Evolutionary conservation across 2,888 invertebrate genomes (phyloP).

Genomic region (Ypsolopha sequella): DNA sequence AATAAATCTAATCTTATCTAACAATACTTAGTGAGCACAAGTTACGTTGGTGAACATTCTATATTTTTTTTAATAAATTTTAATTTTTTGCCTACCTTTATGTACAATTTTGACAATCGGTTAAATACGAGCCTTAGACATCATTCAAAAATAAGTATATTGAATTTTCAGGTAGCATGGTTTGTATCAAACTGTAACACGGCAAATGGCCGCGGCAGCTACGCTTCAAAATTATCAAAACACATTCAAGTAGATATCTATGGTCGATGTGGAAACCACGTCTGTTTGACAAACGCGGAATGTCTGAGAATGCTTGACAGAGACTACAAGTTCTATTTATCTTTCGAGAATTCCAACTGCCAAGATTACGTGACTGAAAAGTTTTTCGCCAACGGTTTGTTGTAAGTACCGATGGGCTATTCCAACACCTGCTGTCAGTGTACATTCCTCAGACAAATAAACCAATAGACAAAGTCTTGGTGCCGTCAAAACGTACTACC

Average conservation of each 20-base stretch:
- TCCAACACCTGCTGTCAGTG: too few relatives aligned
- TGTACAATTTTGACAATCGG: too few relatives aligned
- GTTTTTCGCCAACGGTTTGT: slow-evolving; percentile 94
- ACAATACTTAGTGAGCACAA: too few relatives aligned
- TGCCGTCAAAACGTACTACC: too few relatives aligned
- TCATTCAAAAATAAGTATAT: too few relatives aligned
- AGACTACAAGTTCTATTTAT: slow-evolving; percentile 96
- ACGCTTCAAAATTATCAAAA: slow-evolving; percentile 87
- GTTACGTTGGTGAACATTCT: too few relatives aligned
- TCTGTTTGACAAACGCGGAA: slow-evolving; percentile 84
- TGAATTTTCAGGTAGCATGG: slow-evolving; percentile 83
- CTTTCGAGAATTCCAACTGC: slow-evolving; percentile 98
- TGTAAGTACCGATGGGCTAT: slow-evolving; percentile 74
- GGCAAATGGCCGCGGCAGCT: slow-evolving; percentile 88
- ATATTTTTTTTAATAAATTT: too few relatives aligned
- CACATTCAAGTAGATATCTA: slow-evolving; percentile 92
- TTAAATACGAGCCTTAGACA: too few relatives aligned
- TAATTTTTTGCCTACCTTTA: too few relatives aligned
- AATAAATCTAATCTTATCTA: too few relatives aligned
- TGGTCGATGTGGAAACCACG: slow-evolving; percentile 88
- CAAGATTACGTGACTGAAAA: slow-evolving; percentile 97
- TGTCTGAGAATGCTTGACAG: slow-evolving; percentile 92
- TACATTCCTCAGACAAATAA: too few relatives aligned
- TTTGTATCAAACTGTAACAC: slow-evolving; percentile 98
- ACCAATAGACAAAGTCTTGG: too few relatives aligned